Conservation (phyloP, 2,888 invertebrate species). For the Alcis repandata region DNA sequence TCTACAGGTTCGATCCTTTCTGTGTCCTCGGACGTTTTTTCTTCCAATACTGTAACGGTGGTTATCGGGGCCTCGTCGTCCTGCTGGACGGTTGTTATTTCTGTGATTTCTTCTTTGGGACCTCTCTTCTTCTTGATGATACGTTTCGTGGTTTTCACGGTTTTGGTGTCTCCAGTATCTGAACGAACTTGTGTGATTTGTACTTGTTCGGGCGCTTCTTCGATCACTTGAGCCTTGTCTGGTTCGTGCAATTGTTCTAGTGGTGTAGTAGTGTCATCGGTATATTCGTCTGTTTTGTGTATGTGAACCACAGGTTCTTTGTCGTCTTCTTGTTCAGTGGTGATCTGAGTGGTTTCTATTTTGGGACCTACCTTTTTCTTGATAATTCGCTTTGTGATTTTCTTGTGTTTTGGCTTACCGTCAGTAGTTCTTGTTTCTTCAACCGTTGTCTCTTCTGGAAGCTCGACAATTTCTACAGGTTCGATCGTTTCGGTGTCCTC, state of each 20-base stretch:
- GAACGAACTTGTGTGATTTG: slow-evolving; percentile 52
- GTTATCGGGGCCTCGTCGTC: slow-evolving; percentile 50
- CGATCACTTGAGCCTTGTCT: slow-evolving; percentile 8
- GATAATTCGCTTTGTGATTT: slow-evolving; percentile 55
- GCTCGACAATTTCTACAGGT: slow-evolving; percentile 44
- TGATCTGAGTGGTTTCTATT: slow-evolving; percentile 49
- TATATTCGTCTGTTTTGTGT: slow-evolving; percentile 44
- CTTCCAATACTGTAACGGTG: slow-evolving; percentile 66
- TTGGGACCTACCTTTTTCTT: slow-evolving; percentile 62
- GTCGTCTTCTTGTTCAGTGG: slow-evolving; percentile 72
- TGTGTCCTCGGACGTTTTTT: slow-evolving; percentile 16
- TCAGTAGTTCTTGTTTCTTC: slow-evolving; percentile 50
- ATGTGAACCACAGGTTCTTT: slow-evolving; percentile 41
- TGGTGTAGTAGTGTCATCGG: slow-evolving; percentile 50
- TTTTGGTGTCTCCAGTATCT: slow-evolving; percentile 55
- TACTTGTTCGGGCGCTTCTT: slow-evolving; percentile 47
- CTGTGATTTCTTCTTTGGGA: slow-evolving; percentile 49
- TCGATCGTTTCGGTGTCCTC: slow-evolving; percentile 46
- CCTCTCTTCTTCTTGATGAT: slow-evolving; percentile 54
- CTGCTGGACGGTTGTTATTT: slow-evolving; percentile 45
- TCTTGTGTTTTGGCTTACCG: slow-evolving; percentile 61
- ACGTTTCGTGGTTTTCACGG: slow-evolving; percentile 57
- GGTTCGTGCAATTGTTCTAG: slow-evolving; percentile 34
- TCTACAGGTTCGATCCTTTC: slow-evolving; percentile 21
- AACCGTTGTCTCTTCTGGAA: slow-evolving; percentile 57